A percentile compares a stretch with the other conserved stretches of the same genome.
Evolutionary conservation across 2,797 vertebrate species (phyloP).

Genomic region (Xenops minutus): DNA sequence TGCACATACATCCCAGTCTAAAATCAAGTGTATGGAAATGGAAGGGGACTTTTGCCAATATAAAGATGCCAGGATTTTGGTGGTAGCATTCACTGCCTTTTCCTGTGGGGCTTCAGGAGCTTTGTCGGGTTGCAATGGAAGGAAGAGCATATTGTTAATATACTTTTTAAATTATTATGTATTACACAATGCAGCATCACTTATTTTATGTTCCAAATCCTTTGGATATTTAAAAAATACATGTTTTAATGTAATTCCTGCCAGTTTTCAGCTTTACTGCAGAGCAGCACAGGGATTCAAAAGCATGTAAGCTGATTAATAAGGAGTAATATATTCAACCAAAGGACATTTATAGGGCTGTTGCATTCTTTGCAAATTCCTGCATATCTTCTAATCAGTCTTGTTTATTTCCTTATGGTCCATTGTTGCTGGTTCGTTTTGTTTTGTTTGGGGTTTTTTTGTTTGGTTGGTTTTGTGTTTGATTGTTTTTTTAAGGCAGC

Average conservation of each 20-base stretch:
- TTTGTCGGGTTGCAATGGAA: not conserved
- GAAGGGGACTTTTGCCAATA: not conserved
- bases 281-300: not conserved
- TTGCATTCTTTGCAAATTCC: constrained; percentile 7
- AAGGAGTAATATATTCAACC: not conserved
- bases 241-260: constrained; percentile 4
- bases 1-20: not conserved
- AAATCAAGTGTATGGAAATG: not conserved
- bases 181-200: not conserved
- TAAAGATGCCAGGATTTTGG: not conserved
- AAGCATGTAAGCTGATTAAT: constrained; percentile 1
- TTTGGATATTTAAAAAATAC: not conserved
- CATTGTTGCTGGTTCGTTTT: not conserved
- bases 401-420: not conserved
- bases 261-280: constrained; percentile 19
- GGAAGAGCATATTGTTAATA: not conserved
- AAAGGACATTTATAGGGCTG: constrained; percentile 1
- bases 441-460: not conserved
- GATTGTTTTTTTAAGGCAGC: not conserved
- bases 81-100: not conserved
- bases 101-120: not conserved
- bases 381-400: not conserved
- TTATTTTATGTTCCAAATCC: not conserved
- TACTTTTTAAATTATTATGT: not conserved
- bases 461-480: not conserved